Evolutionary conservation across 2,797 vertebrate genomes (phyloP).

Genomic region (Eulemur albifrons): DNA sequence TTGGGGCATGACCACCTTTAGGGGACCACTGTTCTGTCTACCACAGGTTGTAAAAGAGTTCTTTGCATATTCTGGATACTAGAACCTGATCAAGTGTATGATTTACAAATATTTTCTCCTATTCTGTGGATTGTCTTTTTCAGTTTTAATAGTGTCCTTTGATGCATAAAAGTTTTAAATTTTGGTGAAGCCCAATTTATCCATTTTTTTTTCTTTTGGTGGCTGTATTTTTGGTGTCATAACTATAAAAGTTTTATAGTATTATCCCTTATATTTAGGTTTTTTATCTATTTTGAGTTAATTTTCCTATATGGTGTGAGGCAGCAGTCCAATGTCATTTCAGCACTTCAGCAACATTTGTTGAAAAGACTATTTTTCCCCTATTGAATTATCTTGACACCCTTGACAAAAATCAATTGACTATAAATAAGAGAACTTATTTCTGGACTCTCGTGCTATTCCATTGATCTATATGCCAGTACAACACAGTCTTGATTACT

Average conservation of each 20-base stretch:
- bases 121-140: neutral
- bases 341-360: neutral
- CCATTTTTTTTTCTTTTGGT: neutral
- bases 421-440: neutral
- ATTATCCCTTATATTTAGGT: neutral
- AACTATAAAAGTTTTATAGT: neutral
- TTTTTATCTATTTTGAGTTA: neutral
- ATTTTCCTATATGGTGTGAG: neutral
- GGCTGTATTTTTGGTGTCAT: neutral
- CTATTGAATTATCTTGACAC: neutral
- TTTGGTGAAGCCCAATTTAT: neutral
- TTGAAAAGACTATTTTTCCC: neutral
- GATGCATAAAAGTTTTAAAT: neutral
- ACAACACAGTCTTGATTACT: neutral
- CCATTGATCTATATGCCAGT: neutral
- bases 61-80: neutral
- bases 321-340: neutral
- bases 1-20: neutral
- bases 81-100: neutral
- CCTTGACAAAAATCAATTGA: neutral
- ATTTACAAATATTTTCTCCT: neutral
- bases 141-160: neutral
- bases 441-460: neutral
- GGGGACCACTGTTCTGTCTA: neutral
- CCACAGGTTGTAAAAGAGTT: neutral